Evolutionary conservation across 2,888 invertebrate species (phyloP).

Genomic region (Microplitis manilae): DNA sequence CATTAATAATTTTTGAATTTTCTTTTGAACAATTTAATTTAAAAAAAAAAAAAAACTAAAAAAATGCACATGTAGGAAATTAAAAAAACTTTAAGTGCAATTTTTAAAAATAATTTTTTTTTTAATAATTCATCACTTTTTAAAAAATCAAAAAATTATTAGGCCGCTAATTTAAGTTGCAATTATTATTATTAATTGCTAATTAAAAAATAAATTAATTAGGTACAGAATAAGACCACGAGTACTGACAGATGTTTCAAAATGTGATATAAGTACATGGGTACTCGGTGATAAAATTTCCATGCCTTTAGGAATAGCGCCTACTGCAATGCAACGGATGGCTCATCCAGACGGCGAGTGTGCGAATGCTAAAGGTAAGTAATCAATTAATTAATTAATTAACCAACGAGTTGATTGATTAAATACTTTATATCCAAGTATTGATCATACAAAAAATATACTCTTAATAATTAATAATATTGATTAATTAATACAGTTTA

Average conservation of each 20-base stretch:
- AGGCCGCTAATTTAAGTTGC: no score
- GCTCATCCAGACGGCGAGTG: constrained; percentile 92
- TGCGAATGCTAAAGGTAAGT: constrained; percentile 83
- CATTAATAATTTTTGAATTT: no score
- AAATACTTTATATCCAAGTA: constrained; percentile 18
- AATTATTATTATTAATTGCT: no score
- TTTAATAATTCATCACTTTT: no score
- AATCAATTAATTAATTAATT: constrained; percentile 17
- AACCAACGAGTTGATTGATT: not conserved
- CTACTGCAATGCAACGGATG: constrained; percentile 93
- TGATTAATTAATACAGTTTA: not conserved
- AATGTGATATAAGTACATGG: constrained; percentile 76
- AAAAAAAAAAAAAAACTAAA: no score
- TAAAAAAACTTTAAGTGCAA: no score
- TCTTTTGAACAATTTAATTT: no score
- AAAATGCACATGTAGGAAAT: no score
- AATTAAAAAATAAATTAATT: constrained; percentile 26
- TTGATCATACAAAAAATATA: constrained; percentile 29
- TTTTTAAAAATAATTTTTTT: no score
- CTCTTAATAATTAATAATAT: constrained; percentile 5
- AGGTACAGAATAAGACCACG: constrained; percentile 86
- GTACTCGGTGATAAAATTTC: constrained; percentile 79
- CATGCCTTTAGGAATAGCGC: constrained; percentile 87
- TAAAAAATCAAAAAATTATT: no score
- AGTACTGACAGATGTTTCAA: constrained; percentile 82